These are phyloP conservation scores for Drosophila baimaii DNA, from an alignment of 1,140 invertebrate species.

Conservation along the genomic window DNA sequence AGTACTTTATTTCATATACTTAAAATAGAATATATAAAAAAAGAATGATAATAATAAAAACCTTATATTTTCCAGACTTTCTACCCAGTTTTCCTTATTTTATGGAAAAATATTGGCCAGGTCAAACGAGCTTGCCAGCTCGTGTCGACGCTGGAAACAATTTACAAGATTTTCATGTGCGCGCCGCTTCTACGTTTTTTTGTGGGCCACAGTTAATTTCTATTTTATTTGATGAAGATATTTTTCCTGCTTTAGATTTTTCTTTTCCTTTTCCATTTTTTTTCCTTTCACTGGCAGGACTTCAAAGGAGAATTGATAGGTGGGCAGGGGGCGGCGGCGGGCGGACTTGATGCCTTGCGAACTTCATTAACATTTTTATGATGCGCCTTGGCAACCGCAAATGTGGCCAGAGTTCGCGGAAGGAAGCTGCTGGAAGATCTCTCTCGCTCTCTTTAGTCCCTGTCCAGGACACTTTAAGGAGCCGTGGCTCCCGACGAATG, in stretches of 20 bases:
- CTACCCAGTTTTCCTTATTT: neutral
- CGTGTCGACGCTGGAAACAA: conserved; percentile 43
- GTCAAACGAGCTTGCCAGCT: conserved; percentile 20
- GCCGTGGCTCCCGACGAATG: conserved; percentile 16
- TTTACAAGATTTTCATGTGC: conserved; percentile 47
- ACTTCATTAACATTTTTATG: conserved; percentile 83
- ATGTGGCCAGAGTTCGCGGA: conserved; percentile 54
- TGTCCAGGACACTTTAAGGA: conserved; percentile 46
- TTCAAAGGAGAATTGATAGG: conserved; percentile 58
- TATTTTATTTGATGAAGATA: conserved; percentile 75
- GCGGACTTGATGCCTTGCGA: conserved; percentile 49
- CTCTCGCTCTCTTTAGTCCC: conserved; percentile 1
- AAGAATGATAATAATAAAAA: neutral
- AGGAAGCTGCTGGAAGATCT: conserved; percentile 32
- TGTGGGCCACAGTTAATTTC: conserved; percentile 76
- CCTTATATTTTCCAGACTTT: neutral
- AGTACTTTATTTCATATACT: too few relatives aligned
- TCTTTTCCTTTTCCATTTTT: conserved; percentile 33
- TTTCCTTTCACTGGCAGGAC: conserved; percentile 28
- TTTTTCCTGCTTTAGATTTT: conserved; percentile 59
- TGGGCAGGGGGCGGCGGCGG: conserved; percentile 16
- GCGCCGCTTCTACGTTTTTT: too few relatives aligned
- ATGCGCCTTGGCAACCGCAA: conserved; percentile 79
- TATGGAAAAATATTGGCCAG: conserved; percentile 3
- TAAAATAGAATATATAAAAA: neutral